A percentile compares a stretch with the other conserved stretches of the same genome.
phyloP scores from a whole-genome alignment of 1,140 invertebrate species.

The Drosophila repletoides region DNA sequence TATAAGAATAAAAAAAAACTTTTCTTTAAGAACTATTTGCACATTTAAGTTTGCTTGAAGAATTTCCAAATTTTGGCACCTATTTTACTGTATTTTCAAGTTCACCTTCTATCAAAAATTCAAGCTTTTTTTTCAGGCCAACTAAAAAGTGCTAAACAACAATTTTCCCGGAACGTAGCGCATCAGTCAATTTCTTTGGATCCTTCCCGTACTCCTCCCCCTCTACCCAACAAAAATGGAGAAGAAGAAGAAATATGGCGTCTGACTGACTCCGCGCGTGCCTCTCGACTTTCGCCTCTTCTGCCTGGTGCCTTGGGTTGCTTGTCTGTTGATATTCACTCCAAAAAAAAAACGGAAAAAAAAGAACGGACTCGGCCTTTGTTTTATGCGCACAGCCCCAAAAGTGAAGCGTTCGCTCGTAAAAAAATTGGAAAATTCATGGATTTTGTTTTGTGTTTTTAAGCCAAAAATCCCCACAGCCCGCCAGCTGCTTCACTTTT shows the following conservation, averaged over 20 bases:
- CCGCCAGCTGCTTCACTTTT: slow-evolving; percentile 25
- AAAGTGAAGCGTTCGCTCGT: slow-evolving; percentile 53
- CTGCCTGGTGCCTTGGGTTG: too few species aligned
- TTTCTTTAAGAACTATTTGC: too few species aligned
- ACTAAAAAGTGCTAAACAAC: slow-evolving; percentile 16
- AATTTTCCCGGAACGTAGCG: slow-evolving; percentile 21
- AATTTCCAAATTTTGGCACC: too few species aligned
- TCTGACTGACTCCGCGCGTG: slow-evolving; percentile 24
- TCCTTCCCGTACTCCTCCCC: neutral
- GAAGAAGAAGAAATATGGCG: slow-evolving; percentile 35
- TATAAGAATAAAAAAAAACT: too few species aligned
- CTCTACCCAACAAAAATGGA: slow-evolving; percentile 16
- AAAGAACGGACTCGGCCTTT: slow-evolving; percentile 33
- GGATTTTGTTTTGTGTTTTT: slow-evolving; percentile 47
- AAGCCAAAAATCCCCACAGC: neutral
- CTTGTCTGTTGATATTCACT: slow-evolving; percentile 29
- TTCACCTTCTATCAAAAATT: neutral
- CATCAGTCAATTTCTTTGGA: slow-evolving; percentile 43
- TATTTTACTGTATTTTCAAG: neutral
- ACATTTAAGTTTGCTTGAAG: too few species aligned
- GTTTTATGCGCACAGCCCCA: slow-evolving; percentile 64
- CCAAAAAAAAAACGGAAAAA: neutral
- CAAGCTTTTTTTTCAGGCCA: slow-evolving; percentile 6
- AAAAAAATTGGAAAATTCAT: slow-evolving; percentile 74
- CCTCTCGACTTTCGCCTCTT: neutral